Base-by-base conservation (phyloP, 2,113 vertebrate genomes). In the Ivindomyrus marchei region DNA sequence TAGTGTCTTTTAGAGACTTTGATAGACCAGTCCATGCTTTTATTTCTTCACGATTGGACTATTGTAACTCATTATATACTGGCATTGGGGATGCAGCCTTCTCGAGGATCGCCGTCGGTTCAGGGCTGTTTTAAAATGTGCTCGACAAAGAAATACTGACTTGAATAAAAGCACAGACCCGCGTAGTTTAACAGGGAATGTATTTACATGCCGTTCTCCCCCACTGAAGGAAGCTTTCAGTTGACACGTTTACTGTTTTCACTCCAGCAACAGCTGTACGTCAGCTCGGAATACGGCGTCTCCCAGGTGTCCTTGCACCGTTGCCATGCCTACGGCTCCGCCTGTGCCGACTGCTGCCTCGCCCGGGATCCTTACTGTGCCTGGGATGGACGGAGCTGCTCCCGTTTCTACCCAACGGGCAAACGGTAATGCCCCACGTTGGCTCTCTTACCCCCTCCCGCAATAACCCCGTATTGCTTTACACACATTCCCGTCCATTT, bases 311-410 rank as follows among this genome's bases (percentile, higher is more conserved):
- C 98, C 36, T 90, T 99, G 92, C 98, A 99, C 89, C 98, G 98
- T 45, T 99, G 98, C 91, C 96, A 97, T 90, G 96, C 98, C 91
- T 99, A 99, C 0, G 98, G 98, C 0, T 96, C 97, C 0, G 98
- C 98, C 39, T 99, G 98, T 0, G 98, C 98, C 0, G 98, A 99
- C 95, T 99, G 98, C 95, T 99, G 98, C 94, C 96, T 99, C 0
- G 98, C 98, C 31, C 94, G 98, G 46, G 98, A 99, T 88, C 98
- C 98, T 0, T 99, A 99, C 94, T 99, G 98, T 0, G 98, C 98
- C 90, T 99, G 98, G 98, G 98, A 99, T 2, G 98, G 98, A n/a
- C 96, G 94, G 89, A 97, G 96, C 92, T 99, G 98, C 94, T 98
- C 98, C 7, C 97, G 97, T 89, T 99, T 99, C 93, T 99, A 99